A percentile compares a stretch with the other conserved stretches of the same genome.
Evolutionary conservation across 2,888 invertebrate genomes (phyloP).

Genomic region (Cryptophagus acutangulus): DNA sequence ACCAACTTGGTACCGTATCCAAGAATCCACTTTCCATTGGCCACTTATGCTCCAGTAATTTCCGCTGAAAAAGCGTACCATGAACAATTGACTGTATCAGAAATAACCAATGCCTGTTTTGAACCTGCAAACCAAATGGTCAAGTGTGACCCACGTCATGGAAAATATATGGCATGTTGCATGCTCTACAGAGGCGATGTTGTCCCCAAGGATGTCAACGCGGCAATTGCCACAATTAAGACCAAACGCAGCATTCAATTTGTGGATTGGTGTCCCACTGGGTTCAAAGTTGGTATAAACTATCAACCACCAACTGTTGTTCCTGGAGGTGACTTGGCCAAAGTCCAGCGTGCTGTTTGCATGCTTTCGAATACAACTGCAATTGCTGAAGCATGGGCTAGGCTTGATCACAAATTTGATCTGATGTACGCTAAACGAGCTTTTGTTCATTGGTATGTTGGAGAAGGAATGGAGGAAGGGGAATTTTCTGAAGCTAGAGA

Average conservation of each 20-base stretch:
- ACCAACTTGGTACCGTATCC: conserved; percentile 92
- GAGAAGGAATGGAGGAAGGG: conserved; percentile 81
- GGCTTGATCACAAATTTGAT: conserved; percentile 91
- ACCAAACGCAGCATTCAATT: conserved; percentile 85
- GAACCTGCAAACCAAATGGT: conserved; percentile 94
- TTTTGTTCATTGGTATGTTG: conserved; percentile 93
- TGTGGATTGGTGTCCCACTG: conserved; percentile 52
- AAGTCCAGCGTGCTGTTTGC: conserved; percentile 92
- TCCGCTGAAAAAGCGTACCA: conserved; percentile 92
- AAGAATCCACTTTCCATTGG: conserved; percentile 90
- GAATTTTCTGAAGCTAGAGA: conserved; percentile 80
- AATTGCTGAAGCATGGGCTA: conserved; percentile 94
- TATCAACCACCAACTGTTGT: conserved; percentile 85
- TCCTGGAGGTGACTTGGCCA: conserved; percentile 84
- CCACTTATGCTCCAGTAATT: conserved; percentile 87
- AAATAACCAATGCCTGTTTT: conserved; percentile 93
- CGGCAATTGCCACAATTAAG: conserved; percentile 89
- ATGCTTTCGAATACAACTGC: conserved; percentile 97
- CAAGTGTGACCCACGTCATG: conserved; percentile 85
- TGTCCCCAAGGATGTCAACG: conserved; percentile 75
- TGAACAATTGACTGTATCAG: conserved; percentile 83
- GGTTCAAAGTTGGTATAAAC: conserved; percentile 64
- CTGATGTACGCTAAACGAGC: conserved; percentile 95
- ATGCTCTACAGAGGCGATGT: conserved; percentile 66
- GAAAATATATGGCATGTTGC: conserved; percentile 92